These are phyloP conservation scores for Stenolophus ochropezus DNA, from an alignment of 2,888 invertebrate species.

Conservation along the genomic window DNA sequence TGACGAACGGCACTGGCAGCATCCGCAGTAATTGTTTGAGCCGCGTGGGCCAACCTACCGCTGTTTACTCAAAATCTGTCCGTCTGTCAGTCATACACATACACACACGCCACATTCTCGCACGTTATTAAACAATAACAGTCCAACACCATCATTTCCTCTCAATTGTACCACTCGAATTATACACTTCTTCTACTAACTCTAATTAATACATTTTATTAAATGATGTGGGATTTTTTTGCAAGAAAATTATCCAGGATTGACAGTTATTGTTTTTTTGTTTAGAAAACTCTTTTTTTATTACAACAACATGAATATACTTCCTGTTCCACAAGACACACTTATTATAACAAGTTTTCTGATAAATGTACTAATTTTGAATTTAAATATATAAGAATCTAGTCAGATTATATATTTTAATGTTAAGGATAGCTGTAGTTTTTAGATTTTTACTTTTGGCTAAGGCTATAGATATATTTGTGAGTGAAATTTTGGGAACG, in stretches of 20 bases:
- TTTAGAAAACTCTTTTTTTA: slow-evolving; percentile 9
- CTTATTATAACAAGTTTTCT: no score
- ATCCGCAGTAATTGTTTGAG: slow-evolving; percentile 46
- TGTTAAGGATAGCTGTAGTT: neutral
- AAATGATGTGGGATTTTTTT: slow-evolving; percentile 23
- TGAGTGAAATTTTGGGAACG: no score
- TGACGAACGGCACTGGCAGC: slow-evolving; percentile 50
- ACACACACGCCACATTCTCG: slow-evolving; percentile 3
- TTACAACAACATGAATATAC: neutral
- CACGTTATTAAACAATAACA: slow-evolving; percentile 30
- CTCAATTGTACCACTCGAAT: slow-evolving; percentile 37
- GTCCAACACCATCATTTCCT: slow-evolving; percentile 47
- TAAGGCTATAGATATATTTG: neutral
- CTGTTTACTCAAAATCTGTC: slow-evolving; percentile 51
- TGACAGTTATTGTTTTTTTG: neutral
- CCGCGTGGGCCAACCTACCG: slow-evolving; percentile 52
- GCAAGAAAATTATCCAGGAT: neutral
- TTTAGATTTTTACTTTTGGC: neutral
- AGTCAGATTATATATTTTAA: neutral
- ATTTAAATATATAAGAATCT: neutral
- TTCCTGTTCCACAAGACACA: neutral
- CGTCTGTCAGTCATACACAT: slow-evolving; percentile 47
- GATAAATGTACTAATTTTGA: no score
- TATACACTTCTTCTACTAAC: slow-evolving; percentile 21
- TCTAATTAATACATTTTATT: slow-evolving; percentile 44